Evolutionary conservation across 2,888 invertebrate genomes (phyloP), one percentile per base, ranked within the genome.

Genomic region (Microplitis deprimator): DNA sequence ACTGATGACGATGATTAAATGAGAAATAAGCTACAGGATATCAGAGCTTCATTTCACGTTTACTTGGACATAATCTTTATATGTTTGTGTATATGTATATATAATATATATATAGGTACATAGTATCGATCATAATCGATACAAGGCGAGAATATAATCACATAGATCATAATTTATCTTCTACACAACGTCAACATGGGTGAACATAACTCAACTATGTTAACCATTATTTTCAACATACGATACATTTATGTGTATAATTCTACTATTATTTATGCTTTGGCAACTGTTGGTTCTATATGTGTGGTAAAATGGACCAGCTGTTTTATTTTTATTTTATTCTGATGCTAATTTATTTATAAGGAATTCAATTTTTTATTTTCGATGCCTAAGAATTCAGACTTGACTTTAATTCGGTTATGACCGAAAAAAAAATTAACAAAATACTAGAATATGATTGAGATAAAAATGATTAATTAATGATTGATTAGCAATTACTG

Each of bases 191-290:
- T 75, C 40, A 59, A 75, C 79, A 50, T 50, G 8, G 10, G 50
- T 50, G 50, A 50, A 50, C 50, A 50, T 50, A 50, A 50, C 50
- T 50, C 50, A 50, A 13, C 50, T 29, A 50, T 50, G 10, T 50
- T 50, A 50, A 50, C 7, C 50, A 50, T 50, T 50, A 50, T 50
- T 50, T 50, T 50, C 50, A 50, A 50, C 50, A 13, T 50, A 8
- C 50, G 50, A 8, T 13, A 50, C 50, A 50, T 50, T 50, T 73
- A 76, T 77, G 76, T 75, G 79, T 69, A 80, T 80, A 79, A 80
- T 79, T 79, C 61, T 75, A 67, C 79, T 80, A 80, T 80, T 80
- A 80, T 79, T 80, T 77, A 79, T 80, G 70, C 76, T 74, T 72
- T 73, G 73, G 72, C 75, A 68, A 79, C 75, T 77, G 68, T 71